Evolutionary conservation across 2,888 invertebrate species (phyloP), one percentile per base, ranked within the genome.

Genomic region (Acanthacorydalis orientalis): DNA sequence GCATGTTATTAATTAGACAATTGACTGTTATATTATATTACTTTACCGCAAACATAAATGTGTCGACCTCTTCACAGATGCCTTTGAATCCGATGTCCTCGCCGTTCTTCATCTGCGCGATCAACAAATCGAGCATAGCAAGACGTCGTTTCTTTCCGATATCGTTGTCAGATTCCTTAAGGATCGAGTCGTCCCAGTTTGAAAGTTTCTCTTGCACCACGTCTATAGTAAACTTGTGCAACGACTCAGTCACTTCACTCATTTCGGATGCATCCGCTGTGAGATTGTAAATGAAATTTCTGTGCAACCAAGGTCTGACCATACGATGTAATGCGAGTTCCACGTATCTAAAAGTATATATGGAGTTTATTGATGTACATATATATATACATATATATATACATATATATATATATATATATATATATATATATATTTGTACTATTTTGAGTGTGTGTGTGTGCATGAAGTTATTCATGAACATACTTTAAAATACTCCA

Each of bases 31-130:
- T 37, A 3, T 35, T 35, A 44, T 39, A 31, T 31, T 40, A 38
- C 52, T 23, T 57, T 55, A 69, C 76, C 59, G 72, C 77, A 58
- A 77, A 75, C 72, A 76, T 74, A 49, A 77, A 77, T 0, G 77
- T 77, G 51, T 77, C 75, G 1, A 77, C 76, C 14, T 46, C 46
- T 41, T 46, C 46, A 11, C 41, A 15, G 7, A 46, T 72, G 2
- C 74, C 75, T 45, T 59, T 56, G 51, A 68, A 68, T 53, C 72
- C 68, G 34, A 75, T 73, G 11, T 51, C 41, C 16, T 60, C 57
- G 1, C 69, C 70, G 2, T 69, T 63, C 40, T 62, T 59, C 52
- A 74, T 70, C 0, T 73, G 73, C 4, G 63, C 58, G n/a, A 76
- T 54, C 4, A 76, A 56, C 12, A 75, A 64, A 57, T 76, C 75